Percentiles rank a stretch among this genome's conserved stretches.
Evolutionary conservation across 2,113 vertebrate genomes (phyloP).

Genomic region (Tricholaema leucomelas): DNA sequence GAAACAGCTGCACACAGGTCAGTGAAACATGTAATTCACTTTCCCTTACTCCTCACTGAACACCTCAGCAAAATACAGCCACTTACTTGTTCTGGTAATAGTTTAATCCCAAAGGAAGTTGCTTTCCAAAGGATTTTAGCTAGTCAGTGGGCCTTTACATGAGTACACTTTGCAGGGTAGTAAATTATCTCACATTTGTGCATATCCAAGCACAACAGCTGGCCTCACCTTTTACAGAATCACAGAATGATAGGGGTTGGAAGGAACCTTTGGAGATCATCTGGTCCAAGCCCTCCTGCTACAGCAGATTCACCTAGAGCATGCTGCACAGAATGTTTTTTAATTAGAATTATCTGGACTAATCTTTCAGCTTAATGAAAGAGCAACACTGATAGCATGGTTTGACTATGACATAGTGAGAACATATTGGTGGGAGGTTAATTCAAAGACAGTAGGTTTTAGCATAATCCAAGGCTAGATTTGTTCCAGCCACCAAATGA

Average conservation of each 20-base stretch:
- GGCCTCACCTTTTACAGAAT: neutral
- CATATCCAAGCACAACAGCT: neutral
- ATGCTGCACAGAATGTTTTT: neutral
- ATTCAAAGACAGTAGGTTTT: neutral
- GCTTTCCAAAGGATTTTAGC: neutral
- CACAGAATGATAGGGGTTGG: too few relatives aligned
- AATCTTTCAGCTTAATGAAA: neutral
- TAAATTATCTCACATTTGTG: neutral
- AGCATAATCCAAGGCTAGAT: neutral
- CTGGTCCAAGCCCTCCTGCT: too few relatives aligned
- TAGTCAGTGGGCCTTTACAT: rapidly evolving
- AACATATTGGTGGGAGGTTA: neutral
- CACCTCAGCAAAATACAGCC: neutral
- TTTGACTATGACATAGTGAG: neutral
- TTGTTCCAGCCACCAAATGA: neutral
- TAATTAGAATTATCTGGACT: neutral
- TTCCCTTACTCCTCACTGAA: neutral
- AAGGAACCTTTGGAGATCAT: too few relatives aligned
- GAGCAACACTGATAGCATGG: neutral
- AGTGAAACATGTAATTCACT: neutral
- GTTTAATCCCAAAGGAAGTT: neutral
- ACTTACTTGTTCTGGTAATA: neutral
- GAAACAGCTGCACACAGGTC: neutral
- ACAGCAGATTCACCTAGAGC: too few relatives aligned
- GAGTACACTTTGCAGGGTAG: neutral